Conservation (phyloP, 2,888 invertebrate species). For the Cryptus viduatorius region DNA sequence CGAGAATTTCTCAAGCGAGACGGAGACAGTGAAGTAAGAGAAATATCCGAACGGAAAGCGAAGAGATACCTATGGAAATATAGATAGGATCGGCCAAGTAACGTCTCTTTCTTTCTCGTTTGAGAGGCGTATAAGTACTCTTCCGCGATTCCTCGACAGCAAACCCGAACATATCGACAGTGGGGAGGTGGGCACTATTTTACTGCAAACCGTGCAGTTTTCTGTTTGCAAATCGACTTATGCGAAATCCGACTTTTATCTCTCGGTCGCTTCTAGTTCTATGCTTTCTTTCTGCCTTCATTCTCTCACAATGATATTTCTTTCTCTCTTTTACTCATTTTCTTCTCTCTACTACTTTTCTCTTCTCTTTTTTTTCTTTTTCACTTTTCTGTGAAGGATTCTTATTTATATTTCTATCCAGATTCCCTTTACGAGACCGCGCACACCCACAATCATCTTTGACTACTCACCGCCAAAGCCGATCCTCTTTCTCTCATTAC, state of each 20-base stretch:
- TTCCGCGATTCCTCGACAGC: constrained; percentile 39
- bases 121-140: constrained; percentile 42
- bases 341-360: constrained; percentile 19
- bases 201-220: constrained; percentile 74
- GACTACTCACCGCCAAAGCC: constrained; percentile 33
- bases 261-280: constrained; percentile 41
- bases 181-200: constrained; percentile 58
- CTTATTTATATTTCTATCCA: constrained; percentile 50
- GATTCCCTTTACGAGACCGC: constrained; percentile 19
- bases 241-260: constrained; percentile 42
- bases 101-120: constrained; percentile 56
- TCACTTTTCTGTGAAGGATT: background rate
- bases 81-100: constrained; percentile 46
- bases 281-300: constrained; percentile 11
- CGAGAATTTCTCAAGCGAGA: constrained; percentile 4
- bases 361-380: background rate
- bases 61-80: background rate
- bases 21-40: background rate
- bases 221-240: constrained; percentile 73
- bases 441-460: constrained; percentile 42
- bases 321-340: background rate
- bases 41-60: background rate
- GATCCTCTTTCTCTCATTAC: constrained; percentile 20
- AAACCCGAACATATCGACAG: constrained; percentile 23
- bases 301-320: background rate